Percentiles rank a stretch among this genome's conserved stretches.
phyloP scores from a whole-genome alignment of 2,888 invertebrate species.

The Calliopum simillimum region DNA sequence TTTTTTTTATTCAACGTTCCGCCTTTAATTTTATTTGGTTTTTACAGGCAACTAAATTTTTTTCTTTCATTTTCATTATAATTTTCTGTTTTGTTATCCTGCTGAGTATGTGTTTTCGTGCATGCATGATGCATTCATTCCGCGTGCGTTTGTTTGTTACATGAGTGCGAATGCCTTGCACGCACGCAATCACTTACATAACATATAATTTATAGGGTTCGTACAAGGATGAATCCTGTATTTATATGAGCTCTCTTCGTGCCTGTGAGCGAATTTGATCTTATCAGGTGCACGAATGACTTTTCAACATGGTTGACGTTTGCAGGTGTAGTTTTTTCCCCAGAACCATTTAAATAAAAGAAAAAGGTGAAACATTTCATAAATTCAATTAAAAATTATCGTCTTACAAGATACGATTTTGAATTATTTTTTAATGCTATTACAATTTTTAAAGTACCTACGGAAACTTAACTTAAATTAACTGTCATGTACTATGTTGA shows the following conservation, averaged over 20 bases:
- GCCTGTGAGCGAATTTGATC: slow-evolving; percentile 34
- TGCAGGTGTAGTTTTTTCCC: slow-evolving; percentile 41
- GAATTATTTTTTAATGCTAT: no score
- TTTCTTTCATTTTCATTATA: slow-evolving; percentile 4
- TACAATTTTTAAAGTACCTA: no score
- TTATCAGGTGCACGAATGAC: slow-evolving; percentile 44
- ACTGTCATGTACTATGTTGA: no score
- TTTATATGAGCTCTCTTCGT: neutral
- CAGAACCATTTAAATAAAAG: slow-evolving; percentile 3
- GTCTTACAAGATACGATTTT: no score
- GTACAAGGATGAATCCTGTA: slow-evolving; percentile 13
- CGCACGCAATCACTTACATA: slow-evolving; percentile 38
- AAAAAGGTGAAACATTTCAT: no score
- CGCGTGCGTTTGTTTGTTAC: neutral
- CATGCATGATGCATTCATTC: slow-evolving; percentile 42
- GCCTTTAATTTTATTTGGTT: slow-evolving; percentile 36
- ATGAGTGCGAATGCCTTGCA: slow-evolving; percentile 42
- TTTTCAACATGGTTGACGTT: slow-evolving; percentile 37
- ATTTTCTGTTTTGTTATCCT: neutral
- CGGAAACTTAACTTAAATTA: no score
- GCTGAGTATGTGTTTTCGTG: slow-evolving; percentile 26
- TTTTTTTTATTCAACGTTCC: slow-evolving; percentile 25
- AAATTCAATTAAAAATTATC: no score
- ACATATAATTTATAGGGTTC: slow-evolving; percentile 28
- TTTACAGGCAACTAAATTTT: neutral